Evolutionary conservation across 1,140 invertebrate genomes (phyloP), one percentile per base, ranked within the genome.

Genomic region (Drosophila burlai): DNA sequence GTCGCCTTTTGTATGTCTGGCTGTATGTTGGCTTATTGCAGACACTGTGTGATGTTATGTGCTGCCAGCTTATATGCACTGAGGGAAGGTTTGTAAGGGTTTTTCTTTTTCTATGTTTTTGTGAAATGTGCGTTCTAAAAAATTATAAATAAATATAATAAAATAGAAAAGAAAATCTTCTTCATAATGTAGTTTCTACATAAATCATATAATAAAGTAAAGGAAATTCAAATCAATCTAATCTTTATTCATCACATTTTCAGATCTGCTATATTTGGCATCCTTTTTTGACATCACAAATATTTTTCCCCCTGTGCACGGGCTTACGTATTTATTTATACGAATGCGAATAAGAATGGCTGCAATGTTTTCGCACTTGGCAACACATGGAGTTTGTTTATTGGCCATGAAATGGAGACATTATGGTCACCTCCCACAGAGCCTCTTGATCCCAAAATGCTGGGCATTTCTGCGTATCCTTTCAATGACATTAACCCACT

Each of bases 1-100:
- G 81, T 89, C 84, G 84, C 81, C 81, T 79, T 89, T 81, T 79
- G 77, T 84, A 75, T 83, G 73, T 87, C 36, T 89, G n/a, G n/a
- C n/a, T n/a, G n/a, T n/a, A n/a, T n/a, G 77, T 84, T 86, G 65
- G 84, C 81, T 87, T 87, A 89, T 84, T 80, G 84, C 83, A 77
- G 72, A 81, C 74, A 82, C 79, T 78, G 42, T 76, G 46, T 62
- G 55, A 58, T 38, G 60, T 40, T 52, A 67, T 80, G 71, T 55
- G 40, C 31, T 68, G 71, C 29, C 38, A 54, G 38, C 29, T 34
- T 47, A 61, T 72, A 54, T 47, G n/a, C 29, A 34, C 11, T 46
- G 16, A 6, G 60, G 16, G 0, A 24, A 16, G 9, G 15, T 29
- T 13, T 18, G n/a, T 2, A 2, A 5, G 10, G 42, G 9, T 11